phyloP scores from a whole-genome alignment of 2,113 vertebrate species.

The Cairina moschata region DNA sequence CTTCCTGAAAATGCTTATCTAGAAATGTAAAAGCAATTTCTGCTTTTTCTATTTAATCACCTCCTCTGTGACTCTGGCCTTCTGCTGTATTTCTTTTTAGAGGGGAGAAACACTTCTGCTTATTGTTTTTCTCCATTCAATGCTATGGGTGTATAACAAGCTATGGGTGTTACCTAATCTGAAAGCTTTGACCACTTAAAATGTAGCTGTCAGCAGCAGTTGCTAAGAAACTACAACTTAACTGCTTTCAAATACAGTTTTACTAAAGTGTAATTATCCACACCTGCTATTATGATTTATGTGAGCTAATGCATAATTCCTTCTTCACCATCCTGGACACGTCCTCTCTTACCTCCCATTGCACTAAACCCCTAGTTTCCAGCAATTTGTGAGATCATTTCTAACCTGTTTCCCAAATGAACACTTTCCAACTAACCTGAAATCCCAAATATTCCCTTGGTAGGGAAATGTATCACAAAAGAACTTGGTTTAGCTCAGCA shows the following conservation, averaged over 20 bases:
- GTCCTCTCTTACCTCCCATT: not conserved
- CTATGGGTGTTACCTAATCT: not conserved
- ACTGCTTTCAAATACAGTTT: conserved; percentile 21
- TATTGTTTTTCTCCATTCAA: not conserved
- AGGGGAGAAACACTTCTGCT: not conserved
- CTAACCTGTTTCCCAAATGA: not conserved
- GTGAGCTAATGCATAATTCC: conserved; percentile 40
- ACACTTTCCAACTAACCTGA: not conserved
- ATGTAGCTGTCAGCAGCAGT: conserved; percentile 24
- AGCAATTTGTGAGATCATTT: not conserved
- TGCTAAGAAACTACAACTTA: conserved; percentile 65
- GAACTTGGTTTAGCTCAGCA: not conserved
- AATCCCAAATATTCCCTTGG: not conserved
- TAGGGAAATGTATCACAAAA: not conserved
- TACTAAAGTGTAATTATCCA: conserved; percentile 41
- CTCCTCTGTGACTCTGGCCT: not conserved
- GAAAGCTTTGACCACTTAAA: conserved; percentile 33
- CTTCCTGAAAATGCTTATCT: conserved; percentile 12
- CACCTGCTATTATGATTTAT: conserved; percentile 65
- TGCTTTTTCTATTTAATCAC: not conserved
- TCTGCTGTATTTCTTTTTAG: conserved; percentile 3
- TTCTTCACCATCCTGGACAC: conserved; percentile 42
- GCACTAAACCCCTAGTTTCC: not conserved
- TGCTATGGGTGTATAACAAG: not conserved
- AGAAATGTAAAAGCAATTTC: not conserved